Base-by-base conservation (phyloP, 1,140 invertebrate genomes). In the Ceratina australensis region DNA sequence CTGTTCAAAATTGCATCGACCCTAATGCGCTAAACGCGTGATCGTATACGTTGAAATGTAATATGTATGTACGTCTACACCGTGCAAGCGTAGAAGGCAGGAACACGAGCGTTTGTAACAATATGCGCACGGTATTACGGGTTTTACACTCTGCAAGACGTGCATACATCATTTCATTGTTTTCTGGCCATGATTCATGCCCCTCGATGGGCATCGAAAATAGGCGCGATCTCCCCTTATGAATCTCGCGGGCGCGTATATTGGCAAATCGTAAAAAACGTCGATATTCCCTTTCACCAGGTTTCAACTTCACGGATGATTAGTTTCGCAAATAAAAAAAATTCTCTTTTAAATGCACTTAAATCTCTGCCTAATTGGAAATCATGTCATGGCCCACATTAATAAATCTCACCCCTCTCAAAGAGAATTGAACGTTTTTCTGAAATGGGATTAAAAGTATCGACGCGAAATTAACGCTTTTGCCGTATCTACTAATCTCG, bases 171-270 rank as follows among this genome's bases (percentile, higher is more conserved):
- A 66, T 57, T 20, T 16, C 7, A 26, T 3, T 50, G 26, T 12
- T 57, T 56, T 52, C 60, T 16, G 13, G 1, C 72, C 15, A 54
- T 57, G 63, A 66, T 74, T 74, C 33, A 74, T 47, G 22, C 3
- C 7, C 18, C 8, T 52, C 20, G 18, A 57, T 15, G 4, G 20
- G 60, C 57, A 12, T 56, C 18, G 3, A 18, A 74, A 74, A 54
- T 33, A 15, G 26, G 18, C 8, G n/a, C 26, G 22, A 73, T 42
- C 20, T 24, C 49, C 28, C 12, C 12, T 3, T 15, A 22, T 7
- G 22, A 22, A 65, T 47, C 2, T 3, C 47, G 22, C 20, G 7
- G 28, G 12, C 13, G 16, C 28, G 28, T 65, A 22, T 65, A 49
- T 65, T 4, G 42, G 7, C 16, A 8, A 5, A 3, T 15, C 3